Base-by-base conservation (phyloP, 64 coral and sea anemone genomes). In the Acropora yongei region DNA sequence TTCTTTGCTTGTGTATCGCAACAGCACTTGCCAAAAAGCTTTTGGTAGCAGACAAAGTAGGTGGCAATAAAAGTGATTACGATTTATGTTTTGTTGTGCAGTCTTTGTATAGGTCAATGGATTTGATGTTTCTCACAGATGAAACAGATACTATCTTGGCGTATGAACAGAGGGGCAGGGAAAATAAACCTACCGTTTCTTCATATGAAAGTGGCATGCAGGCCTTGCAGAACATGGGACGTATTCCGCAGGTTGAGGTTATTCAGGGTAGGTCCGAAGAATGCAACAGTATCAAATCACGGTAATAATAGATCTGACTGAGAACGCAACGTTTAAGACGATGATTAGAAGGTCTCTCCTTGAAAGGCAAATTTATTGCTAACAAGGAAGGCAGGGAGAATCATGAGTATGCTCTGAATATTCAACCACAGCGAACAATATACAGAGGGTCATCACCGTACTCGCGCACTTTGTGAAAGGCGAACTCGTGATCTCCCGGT, bases 191-290 rank as follows among this genome's bases (percentile, higher is more conserved):
- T 18, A 95, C 79, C 19, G 77, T 91, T 17, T 92, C 79, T 75
- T 81, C 92, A 9, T 98, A 96, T 94, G 97, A 98, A 68, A 95
- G 93, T 84, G 94, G 97, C 13, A 93, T 98, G 91, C 88, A 95
- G 39, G 97, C 94, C 49, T 47, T 98, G 10, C 89, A 94, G 83
- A 93, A 90, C 71, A 93, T 98, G 94, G 94, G 74, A 6, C 90
- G 94, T n/a, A 95, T 96, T 8, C 94, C 95, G 49, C 94, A 96
- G 84, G 88, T 98, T 8, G 96, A 98, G 74, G 93, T 88, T 9
- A 75, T 98, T 47, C 96, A 98, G 83, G 96, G 96, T 98, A 93
- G 57, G 71, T 18, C 14, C 47, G 61, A 12, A 10, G 5, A 55
- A 55, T 55, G 6, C 51, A 55, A 10, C 30, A 30, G 30, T 30